Conservation (phyloP, 2,888 invertebrate species). For the Ditylenchus weischeri region DNA sequence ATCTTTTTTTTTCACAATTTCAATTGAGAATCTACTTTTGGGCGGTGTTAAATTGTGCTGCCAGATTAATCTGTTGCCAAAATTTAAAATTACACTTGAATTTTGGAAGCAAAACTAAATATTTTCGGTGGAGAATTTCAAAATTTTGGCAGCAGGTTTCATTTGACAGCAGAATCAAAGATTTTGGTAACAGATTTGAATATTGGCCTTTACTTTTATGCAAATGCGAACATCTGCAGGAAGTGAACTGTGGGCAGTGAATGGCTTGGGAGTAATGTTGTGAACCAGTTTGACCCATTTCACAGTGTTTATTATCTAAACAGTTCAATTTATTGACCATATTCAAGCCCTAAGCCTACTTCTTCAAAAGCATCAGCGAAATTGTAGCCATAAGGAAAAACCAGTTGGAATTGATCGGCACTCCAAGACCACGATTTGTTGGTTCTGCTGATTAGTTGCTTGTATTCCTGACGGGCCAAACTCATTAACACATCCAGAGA, state of each 20-base stretch:
- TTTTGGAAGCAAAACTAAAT: no score
- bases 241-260: slow-evolving; percentile 71
- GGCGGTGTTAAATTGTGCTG: no score
- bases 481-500: slow-evolving; percentile 33
- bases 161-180: no score
- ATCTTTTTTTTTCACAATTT: no score
- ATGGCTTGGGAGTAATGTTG: slow-evolving; percentile 66
- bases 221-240: slow-evolving; percentile 85
- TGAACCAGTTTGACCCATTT: slow-evolving; percentile 84
- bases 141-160: no score
- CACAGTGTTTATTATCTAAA: slow-evolving; percentile 71
- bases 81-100: no score
- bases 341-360: slow-evolving; percentile 11
- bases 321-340: background rate
- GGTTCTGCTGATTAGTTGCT: slow-evolving; percentile 38
- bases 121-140: no score
- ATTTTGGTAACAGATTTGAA: background rate
- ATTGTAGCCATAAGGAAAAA: slow-evolving; percentile 58
- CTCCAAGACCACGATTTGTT: slow-evolving; percentile 60
- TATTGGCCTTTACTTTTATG: slow-evolving; percentile 64
- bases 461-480: slow-evolving; percentile 36
- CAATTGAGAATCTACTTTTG: no score
- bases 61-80: no score
- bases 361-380: slow-evolving; percentile 43
- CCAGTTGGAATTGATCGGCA: slow-evolving; percentile 54